A percentile compares a stretch with the other conserved stretches of the same genome.
Conservation (phyloP, 2,888 invertebrate species). For the Synanthedon formicaeformis region DNA sequence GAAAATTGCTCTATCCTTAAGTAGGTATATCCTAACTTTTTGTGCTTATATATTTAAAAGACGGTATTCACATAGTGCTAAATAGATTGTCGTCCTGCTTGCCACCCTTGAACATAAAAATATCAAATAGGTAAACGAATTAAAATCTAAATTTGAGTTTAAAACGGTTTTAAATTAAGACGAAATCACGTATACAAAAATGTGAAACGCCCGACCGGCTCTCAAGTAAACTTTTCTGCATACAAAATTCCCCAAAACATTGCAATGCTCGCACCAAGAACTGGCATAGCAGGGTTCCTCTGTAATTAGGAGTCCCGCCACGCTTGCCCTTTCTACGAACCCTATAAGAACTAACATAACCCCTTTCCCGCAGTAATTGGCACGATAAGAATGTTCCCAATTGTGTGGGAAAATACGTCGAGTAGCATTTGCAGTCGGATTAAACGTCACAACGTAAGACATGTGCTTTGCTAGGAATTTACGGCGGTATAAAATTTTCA, state of each 20-base stretch:
- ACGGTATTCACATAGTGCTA: no score
- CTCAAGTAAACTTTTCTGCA: neutral
- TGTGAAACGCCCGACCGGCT: neutral
- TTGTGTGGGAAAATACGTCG: slow-evolving; percentile 48
- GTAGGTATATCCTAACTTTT: no score
- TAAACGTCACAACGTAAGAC: slow-evolving; percentile 3
- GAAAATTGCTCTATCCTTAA: no score
- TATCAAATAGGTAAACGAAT: no score
- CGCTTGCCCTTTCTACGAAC: slow-evolving; percentile 51
- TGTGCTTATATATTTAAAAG: no score
- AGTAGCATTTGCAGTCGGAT: slow-evolving; percentile 38
- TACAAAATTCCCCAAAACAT: neutral
- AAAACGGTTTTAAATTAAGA: no score
- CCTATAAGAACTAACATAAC: slow-evolving; percentile 33
- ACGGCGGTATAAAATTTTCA: no score
- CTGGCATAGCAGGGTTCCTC: slow-evolving; percentile 36
- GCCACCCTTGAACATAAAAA: no score
- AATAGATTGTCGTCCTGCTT: no score
- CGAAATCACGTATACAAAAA: no score
- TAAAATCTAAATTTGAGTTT: no score
- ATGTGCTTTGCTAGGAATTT: no score
- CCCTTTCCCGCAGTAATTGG: slow-evolving; percentile 57
- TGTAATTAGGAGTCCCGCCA: slow-evolving; percentile 66
- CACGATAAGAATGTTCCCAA: slow-evolving; percentile 62
- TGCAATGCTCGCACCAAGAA: neutral